Base-by-base conservation (phyloP, 2,797 vertebrate genomes). In the Takifugu rubripes region DNA sequence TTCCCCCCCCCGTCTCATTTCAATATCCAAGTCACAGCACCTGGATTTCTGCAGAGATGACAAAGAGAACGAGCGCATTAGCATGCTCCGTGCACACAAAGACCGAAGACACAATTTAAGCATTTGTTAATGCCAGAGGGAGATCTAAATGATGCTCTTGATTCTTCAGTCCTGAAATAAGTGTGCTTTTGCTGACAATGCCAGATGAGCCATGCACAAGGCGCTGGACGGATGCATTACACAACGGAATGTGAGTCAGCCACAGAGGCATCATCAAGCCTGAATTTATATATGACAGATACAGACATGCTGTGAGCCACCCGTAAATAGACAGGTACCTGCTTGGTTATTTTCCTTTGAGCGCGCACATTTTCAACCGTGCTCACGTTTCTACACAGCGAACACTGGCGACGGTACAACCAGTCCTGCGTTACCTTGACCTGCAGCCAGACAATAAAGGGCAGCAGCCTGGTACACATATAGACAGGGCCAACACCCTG, bases 401-500 rank as follows among this genome's bases (percentile, higher is more conserved):
- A 49, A 44, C n/a, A 46, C n/a, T 53, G 27, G 31, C 51, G 42
- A 59, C 17, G 48, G 46, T 51, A 26, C 68, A 63, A 57, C 55
- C 52, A 42, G 44, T 43, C 31, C 33, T 58, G 52, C 52, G 25
- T 42, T 68, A 70, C 74, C 61, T 70, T 79, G 75, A 82, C 64
- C 74, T 58, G 25, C 25, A 76, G 78, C 74, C 77, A 84, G 69
- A 66, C 58, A 62, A 68, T 73, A 56, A 74, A 71, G 74, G 78
- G 59, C 70, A 78, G 71, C 63, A 81, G 75, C 59, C 81, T 67
- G 63, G 56, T 65, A 33, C 44, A 1, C 48, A 47, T 48, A 66
- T 59, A 74, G 70, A 49, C 63, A 54, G 24, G 53, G 56, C 78
- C 75, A 59, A 61, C 59, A 68, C 68, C 74, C 65, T 43, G 51